Evolutionary conservation across 2,888 invertebrate genomes (phyloP).

Genomic region (Alsophila aescularia): DNA sequence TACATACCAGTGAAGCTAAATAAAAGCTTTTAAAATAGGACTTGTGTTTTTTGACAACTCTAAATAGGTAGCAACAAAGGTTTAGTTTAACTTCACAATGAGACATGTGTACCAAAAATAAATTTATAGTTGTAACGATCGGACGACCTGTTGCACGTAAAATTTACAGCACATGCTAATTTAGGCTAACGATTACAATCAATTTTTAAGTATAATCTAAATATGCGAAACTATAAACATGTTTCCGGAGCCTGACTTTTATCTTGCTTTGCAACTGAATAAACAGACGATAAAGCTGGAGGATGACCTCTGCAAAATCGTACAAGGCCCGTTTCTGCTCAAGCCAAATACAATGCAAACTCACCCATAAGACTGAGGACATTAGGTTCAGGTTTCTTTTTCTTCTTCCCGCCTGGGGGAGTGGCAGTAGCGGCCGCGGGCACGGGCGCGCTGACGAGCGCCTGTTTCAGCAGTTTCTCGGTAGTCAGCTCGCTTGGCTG

Average conservation of each 20-base stretch:
- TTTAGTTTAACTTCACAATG: too few species aligned
- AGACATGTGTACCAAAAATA: too few species aligned
- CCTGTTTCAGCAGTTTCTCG: constrained; percentile 73
- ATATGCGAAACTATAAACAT: neutral
- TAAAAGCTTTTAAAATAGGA: too few species aligned
- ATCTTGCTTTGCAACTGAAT: constrained; percentile 4
- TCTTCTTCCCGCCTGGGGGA: constrained; percentile 65
- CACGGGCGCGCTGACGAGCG: constrained; percentile 47
- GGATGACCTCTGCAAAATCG: neutral
- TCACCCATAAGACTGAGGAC: constrained; percentile 74
- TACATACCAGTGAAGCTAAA: too few species aligned
- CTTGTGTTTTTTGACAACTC: too few species aligned
- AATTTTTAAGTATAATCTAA: neutral
- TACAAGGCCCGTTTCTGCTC: neutral
- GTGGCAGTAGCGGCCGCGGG: constrained; percentile 49
- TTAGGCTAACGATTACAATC: neutral
- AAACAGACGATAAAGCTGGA: constrained; percentile 11
- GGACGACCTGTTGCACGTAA: too few species aligned
- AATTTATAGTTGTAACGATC: too few species aligned
- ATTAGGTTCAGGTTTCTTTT: constrained; percentile 73
- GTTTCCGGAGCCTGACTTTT: neutral
- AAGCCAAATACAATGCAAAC: constrained; percentile 27
- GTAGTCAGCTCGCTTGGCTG: constrained; percentile 77
- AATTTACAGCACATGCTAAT: too few species aligned
- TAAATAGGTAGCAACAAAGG: too few species aligned